Evolutionary conservation across 2,113 vertebrate genomes (phyloP).

Genomic region (Percopsis transmontana): DNA sequence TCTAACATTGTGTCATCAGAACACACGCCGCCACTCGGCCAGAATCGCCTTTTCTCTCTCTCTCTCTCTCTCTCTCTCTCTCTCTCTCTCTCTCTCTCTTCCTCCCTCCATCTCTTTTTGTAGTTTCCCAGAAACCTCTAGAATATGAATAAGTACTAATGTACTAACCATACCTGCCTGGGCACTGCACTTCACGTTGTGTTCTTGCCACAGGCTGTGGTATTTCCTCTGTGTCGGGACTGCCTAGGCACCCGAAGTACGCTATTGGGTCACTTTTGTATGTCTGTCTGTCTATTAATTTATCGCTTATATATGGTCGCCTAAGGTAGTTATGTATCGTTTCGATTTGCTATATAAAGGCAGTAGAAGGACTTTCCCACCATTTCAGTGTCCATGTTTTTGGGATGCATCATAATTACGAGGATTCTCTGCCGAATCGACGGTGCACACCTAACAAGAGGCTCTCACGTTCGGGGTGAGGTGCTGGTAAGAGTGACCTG

Average conservation of each 20-base stretch:
- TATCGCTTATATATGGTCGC: background rate
- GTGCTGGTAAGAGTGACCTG: constrained; percentile 7
- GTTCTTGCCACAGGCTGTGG: background rate
- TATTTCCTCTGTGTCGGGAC: too few relatives aligned
- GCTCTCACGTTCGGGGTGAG: constrained; percentile 38
- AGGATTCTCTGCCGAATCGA: background rate
- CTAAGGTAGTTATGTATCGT: too few relatives aligned
- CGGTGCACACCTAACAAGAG: constrained; percentile 51
- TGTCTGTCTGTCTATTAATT: background rate
- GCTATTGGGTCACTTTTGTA: too few relatives aligned
- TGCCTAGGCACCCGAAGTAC: background rate
- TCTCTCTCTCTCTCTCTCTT: background rate
- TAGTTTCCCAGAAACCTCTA: constrained; percentile 8
- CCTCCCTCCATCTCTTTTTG: background rate
- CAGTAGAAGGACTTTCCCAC: too few relatives aligned
- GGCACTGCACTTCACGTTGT: constrained; percentile 2
- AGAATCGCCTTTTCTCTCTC: constrained; percentile 1
- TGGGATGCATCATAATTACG: too few relatives aligned
- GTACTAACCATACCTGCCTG: background rate
- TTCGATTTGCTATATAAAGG: too few relatives aligned
- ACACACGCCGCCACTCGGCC: background rate
- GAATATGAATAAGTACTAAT: constrained; percentile 6
- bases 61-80: background rate
- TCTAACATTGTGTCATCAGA: background rate
- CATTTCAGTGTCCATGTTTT: too few relatives aligned